These are phyloP conservation scores for Calonectris borealis DNA, from an alignment of 2,113 vertebrate species.

Conservation along the genomic window DNA sequence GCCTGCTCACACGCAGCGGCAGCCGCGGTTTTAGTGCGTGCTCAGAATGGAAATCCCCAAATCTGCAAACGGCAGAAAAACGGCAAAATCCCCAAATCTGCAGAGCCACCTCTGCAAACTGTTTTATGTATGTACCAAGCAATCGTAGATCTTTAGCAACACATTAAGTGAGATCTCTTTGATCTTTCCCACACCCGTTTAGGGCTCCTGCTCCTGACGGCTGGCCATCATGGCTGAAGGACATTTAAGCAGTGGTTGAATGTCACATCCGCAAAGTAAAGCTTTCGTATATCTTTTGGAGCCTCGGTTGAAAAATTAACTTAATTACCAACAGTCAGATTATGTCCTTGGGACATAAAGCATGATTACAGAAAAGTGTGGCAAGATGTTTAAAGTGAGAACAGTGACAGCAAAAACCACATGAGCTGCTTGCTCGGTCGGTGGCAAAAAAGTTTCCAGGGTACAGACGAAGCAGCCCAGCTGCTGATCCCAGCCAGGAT, in stretches of 20 bases:
- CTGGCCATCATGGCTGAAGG: neutral
- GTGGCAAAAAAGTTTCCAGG: neutral
- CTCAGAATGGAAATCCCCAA: neutral
- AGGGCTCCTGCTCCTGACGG: neutral
- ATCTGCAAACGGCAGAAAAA: neutral
- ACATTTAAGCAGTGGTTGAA: neutral
- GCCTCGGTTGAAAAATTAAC: neutral
- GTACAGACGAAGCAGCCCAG: neutral
- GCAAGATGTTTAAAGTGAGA: neutral
- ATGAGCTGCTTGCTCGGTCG: neutral
- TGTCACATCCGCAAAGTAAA: neutral
- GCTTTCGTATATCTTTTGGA: neutral
- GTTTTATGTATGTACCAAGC: neutral
- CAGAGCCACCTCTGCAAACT: neutral
- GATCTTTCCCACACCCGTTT: neutral
- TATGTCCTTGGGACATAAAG: neutral
- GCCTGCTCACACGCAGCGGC: neutral
- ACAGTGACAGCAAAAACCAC: neutral
- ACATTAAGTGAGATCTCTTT: neutral
- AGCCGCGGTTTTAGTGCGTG: rapidly evolving
- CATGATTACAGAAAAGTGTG: neutral
- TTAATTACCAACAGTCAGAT: neutral
- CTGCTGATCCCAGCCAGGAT: neutral
- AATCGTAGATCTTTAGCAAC: neutral
- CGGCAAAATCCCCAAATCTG: neutral